Percentiles rank a stretch among this genome's conserved stretches.
These are phyloP conservation scores for Neoniphon sammara DNA, from an alignment of 2,797 vertebrate genomes.

Conservation along the genomic window DNA sequence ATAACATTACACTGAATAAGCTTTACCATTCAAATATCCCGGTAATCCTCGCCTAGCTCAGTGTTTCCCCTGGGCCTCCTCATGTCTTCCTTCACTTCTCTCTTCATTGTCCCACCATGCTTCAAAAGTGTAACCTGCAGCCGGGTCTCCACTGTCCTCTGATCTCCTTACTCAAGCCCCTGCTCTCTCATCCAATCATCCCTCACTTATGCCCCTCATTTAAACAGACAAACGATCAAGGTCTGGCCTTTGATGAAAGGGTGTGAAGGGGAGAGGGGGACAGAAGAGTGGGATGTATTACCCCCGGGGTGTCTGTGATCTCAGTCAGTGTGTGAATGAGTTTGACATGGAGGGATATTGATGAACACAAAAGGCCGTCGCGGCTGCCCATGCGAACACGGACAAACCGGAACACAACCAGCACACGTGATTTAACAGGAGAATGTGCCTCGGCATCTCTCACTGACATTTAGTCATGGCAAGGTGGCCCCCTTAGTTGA, in stretches of 20 bases:
- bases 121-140: conserved; percentile 39
- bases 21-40: conserved; percentile 21
- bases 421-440: conserved; percentile 23
- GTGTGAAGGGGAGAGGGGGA: conserved; percentile 48
- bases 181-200: conserved; percentile 48
- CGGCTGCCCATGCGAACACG: conserved; percentile 13
- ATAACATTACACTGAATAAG: too few species aligned
- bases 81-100: conserved; percentile 9
- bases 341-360: conserved; percentile 52
- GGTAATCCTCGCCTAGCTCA: conserved; percentile 17
- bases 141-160: conserved; percentile 32
- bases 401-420: conserved; percentile 22
- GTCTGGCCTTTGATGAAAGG: conserved; percentile 53
- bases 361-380: conserved; percentile 44
- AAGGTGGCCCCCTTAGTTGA: conserved; percentile 4
- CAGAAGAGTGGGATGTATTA: conserved; percentile 34
- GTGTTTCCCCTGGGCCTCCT: conserved; percentile 23
- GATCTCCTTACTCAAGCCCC: conserved; percentile 40
- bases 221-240: conserved; percentile 63
- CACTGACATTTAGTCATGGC: conserved; percentile 3
- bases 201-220: conserved; percentile 59
- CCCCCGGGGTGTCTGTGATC: conserved; percentile 50
- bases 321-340: conserved; percentile 46
- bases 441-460: conserved; percentile 27
- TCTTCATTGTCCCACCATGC: conserved; percentile 17